Evolutionary conservation across 2,797 vertebrate genomes (phyloP), one percentile per base, ranked within the genome.

Genomic region (Sebastes baramenuke): DNA sequence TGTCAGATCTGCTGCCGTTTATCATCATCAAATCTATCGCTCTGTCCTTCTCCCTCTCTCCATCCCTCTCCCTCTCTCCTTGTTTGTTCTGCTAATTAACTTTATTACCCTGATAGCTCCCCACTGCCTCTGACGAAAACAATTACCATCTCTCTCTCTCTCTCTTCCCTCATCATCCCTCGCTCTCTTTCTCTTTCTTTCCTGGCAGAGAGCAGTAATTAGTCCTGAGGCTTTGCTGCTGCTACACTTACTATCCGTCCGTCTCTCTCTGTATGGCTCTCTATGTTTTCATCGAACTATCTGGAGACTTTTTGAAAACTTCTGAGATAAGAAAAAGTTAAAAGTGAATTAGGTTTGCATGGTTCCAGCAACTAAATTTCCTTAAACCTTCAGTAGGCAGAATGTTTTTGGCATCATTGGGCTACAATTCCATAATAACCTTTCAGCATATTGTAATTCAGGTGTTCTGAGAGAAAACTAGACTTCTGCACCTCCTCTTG

Each of bases 41-140:
- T 86, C 94, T 95, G 95, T 97, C 96, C 95, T 94, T 93, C 73
- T 74, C 75, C 32, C 32, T 81, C 75, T 77, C 75, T 86, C 75
- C 29, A 52, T 66, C 87, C 27, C 65, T 67, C 84, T 80, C 73
- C 64, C 77, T 78, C 79, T 72, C 82, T 64, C 73, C 80, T 84
- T 86, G 88, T 92, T 93, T 93, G 90, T 91, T 98, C 98, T 97
- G 97, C 97, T 99, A 99, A 99, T 99, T 99, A 99, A 99, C 98
- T 99, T 98, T 98, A 99, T 99, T 99, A 98, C 97, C 96, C 97
- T 97, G 97, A 99, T 98, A 98, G 97, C 98, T 98, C 97, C 98
- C 97, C 96, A 97, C 97, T 97, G 97, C 96, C 97, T 98, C 96
- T 97, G 97, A 98, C 90, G 94, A 98, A 99, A 99, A 99, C 97